These are phyloP conservation scores for Ceratina calcarata DNA, from an alignment of 1,140 invertebrate genomes.

Conservation along the genomic window DNA sequence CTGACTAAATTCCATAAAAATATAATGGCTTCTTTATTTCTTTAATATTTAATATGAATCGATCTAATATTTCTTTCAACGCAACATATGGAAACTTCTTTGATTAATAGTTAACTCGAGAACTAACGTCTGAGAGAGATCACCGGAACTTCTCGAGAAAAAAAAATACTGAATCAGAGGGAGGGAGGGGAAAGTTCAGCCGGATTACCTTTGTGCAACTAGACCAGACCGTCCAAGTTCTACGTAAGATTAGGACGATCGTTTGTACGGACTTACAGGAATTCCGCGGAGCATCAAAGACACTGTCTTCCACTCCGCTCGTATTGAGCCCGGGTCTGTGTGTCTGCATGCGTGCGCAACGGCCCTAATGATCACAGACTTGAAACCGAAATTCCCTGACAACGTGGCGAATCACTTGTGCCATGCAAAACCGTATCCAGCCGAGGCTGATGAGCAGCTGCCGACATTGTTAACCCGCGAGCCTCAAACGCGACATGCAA, in stretches of 20 bases:
- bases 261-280: slow-evolving; percentile 41
- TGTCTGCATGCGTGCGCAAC: neutral
- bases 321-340: neutral
- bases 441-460: slow-evolving; percentile 42
- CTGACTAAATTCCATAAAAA: too few species aligned
- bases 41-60: too few species aligned
- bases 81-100: too few species aligned
- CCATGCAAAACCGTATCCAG: slow-evolving; percentile 40
- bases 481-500: slow-evolving; percentile 22
- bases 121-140: neutral
- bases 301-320: neutral
- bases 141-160: neutral
- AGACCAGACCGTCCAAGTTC: slow-evolving; percentile 35
- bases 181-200: slow-evolving; percentile 8
- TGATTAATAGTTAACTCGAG: neutral
- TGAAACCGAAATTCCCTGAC: slow-evolving; percentile 43
- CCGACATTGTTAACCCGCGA: slow-evolving; percentile 21
- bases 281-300: slow-evolving; percentile 35
- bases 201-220: slow-evolving; percentile 36
- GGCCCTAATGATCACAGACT: slow-evolving; percentile 44
- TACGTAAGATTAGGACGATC: slow-evolving; percentile 49
- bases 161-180: slow-evolving; percentile 19
- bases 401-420: slow-evolving; percentile 40
- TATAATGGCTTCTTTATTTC: too few species aligned
- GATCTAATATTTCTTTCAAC: too few species aligned